Percentiles rank a stretch among this genome's conserved stretches.
phyloP scores from a whole-genome alignment of 2,888 invertebrate species.

The Calephelis perditalis region DNA sequence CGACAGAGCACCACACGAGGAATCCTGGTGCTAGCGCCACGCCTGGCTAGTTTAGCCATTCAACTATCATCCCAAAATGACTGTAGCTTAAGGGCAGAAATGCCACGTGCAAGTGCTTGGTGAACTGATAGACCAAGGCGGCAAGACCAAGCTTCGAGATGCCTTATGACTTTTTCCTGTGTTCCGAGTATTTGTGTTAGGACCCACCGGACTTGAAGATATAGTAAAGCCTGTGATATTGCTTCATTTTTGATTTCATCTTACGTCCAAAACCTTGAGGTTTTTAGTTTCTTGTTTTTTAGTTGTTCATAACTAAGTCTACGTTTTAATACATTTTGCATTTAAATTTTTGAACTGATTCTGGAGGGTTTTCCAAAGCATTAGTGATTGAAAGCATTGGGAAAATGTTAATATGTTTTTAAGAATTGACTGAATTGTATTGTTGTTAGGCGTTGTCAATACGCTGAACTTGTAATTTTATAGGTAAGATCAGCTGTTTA shows the following conservation, averaged over 20 bases:
- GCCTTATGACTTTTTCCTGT: constrained; percentile 52
- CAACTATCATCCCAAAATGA: constrained; percentile 36
- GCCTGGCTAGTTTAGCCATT: constrained; percentile 70
- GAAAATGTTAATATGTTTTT: constrained; percentile 49
- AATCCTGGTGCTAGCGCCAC: constrained; percentile 88
- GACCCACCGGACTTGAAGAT: constrained; percentile 40
- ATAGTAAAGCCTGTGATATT: constrained; percentile 46
- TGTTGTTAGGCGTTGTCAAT: constrained; percentile 58
- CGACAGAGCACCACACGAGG: constrained; percentile 86
- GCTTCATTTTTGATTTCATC: constrained; percentile 30
- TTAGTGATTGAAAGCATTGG: constrained; percentile 14
- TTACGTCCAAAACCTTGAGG: constrained; percentile 16
- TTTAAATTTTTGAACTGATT: constrained; percentile 4
- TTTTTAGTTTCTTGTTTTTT: background rate
- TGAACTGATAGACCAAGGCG: constrained; percentile 34
- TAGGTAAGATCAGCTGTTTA: constrained; percentile 40
- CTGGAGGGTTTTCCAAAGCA: constrained; percentile 19
- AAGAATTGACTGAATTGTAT: constrained; percentile 70
- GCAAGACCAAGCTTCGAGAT: constrained; percentile 44
- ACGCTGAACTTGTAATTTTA: constrained; percentile 59
- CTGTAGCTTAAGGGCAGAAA: constrained; percentile 35
- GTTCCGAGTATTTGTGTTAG: constrained; percentile 36
- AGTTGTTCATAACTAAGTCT: background rate
- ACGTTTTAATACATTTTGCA: constrained; percentile 3
- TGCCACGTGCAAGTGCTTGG: constrained; percentile 38